Evolutionary conservation across 30 jellyfish, hydroid and myxozoan genomes (phyloP), one percentile per base, ranked within the genome.

Genomic region (Chrysaora quinquecirrha): DNA sequence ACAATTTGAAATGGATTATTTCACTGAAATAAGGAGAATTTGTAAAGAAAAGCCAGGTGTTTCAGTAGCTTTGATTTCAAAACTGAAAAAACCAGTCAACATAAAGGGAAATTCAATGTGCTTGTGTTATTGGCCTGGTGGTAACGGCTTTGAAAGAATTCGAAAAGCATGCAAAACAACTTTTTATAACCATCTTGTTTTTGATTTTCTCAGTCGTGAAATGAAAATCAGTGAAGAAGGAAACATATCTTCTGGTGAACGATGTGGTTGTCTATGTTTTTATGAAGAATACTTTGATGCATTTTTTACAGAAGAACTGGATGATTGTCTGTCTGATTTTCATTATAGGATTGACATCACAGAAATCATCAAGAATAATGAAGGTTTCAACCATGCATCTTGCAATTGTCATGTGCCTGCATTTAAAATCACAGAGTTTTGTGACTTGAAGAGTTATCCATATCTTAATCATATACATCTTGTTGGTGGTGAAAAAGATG

Each of bases 111-210:
- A 58, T 21, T 22, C 73, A n/a, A 23, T 76, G 77, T 76, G 88
- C 78, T 76, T 76, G 43, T 76, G 88, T 31, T 28, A 76, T 21
- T 76, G 88, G 88, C 88, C 88, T 14, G 88, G 67, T 34, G 88
- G 88, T 2, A 65, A 76, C 1, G 88, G 88, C 10, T 48, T 43
- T 18, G 28, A 22, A 16, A 32, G n/a, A 28, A 32, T 76, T 14
- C 22, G 18, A 6, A 30, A 58, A 24, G 27, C 78, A 3, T n/a
- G 64, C 21, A 14, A 21, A 1, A 31, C 65, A 1, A 58, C 54
- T 23, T 76, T 73, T 68, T 76, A 76, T 78, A 76, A 76, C 35
- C 88, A 76, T 20, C 78, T 76, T 2, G 88, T 76, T 7, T 76
- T 76, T 56, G 94, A 83, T 74, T 83, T 83, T 32, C 46, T 48